A percentile compares a stretch with the other conserved stretches of the same genome.
Conservation (phyloP, 1,140 invertebrate genomes). For the Pygmarrhopalites habei region DNA sequence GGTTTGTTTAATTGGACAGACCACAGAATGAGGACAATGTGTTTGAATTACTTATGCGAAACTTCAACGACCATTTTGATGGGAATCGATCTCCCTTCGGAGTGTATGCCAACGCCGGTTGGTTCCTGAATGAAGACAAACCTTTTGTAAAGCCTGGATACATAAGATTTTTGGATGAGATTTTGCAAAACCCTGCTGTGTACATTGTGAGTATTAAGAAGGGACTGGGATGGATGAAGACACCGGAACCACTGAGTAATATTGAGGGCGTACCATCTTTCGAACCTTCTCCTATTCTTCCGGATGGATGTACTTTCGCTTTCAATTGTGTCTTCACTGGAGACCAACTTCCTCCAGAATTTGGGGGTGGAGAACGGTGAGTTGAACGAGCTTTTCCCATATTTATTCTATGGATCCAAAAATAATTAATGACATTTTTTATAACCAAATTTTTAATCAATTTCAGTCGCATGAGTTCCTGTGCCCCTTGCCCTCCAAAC, state of each 20-base stretch:
- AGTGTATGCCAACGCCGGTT: background rate
- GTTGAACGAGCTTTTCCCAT: background rate
- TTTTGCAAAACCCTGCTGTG: conserved; percentile 26
- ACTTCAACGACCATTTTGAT: conserved; percentile 50
- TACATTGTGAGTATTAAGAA: conserved; percentile 40
- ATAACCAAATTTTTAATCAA: background rate
- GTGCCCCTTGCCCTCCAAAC: conserved; percentile 13
- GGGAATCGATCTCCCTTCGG: background rate
- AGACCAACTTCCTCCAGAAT: conserved; percentile 1
- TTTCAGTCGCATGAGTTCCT: conserved; percentile 18
- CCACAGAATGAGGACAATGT: conserved; percentile 45
- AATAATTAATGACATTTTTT: background rate
- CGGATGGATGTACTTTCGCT: background rate
- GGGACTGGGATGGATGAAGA: conserved; percentile 44
- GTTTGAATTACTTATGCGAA: conserved; percentile 48
- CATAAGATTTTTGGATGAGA: conserved; percentile 36
- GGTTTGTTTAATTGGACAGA: conserved; percentile 26
- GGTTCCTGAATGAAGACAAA: background rate
- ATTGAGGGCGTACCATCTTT: conserved; percentile 14
- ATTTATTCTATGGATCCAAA: background rate
- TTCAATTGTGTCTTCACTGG: conserved; percentile 9
- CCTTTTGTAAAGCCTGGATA: background rate
- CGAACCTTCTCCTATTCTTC: background rate
- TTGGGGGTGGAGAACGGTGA: conserved; percentile 12
- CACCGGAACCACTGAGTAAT: conserved; percentile 33